Evolutionary conservation across 1,140 invertebrate genomes (phyloP).

Genomic region (Eupristina koningsbergeri): DNA sequence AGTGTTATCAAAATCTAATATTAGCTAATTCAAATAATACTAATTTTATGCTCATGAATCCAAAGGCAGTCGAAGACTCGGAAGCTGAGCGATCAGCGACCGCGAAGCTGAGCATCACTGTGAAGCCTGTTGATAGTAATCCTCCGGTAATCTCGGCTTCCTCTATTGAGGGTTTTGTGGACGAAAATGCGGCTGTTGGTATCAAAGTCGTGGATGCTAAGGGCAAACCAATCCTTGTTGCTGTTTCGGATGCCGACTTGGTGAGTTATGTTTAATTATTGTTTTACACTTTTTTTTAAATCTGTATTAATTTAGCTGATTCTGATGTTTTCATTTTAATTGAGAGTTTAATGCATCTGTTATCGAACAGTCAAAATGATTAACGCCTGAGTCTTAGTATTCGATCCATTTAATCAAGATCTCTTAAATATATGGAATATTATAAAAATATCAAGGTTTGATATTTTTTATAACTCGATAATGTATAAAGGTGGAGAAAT

Average conservation of each 20-base stretch:
- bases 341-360: no score
- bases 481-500: no score
- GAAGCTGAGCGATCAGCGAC: conserved; percentile 84
- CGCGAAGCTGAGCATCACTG: conserved; percentile 85
- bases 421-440: no score
- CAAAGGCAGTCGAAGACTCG: conserved; percentile 85
- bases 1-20: neutral
- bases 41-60: neutral
- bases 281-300: neutral
- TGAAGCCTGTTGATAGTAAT: conserved; percentile 88
- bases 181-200: conserved; percentile 89
- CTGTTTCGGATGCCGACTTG: conserved; percentile 87
- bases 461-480: no score
- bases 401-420: no score
- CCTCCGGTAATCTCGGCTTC: conserved; percentile 85
- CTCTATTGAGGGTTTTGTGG: conserved; percentile 83
- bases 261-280: conserved; percentile 71
- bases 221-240: conserved; percentile 80
- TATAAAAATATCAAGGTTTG: no score
- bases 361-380: no score
- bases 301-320: neutral
- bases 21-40: no score
- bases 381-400: no score
- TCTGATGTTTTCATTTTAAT: no score
- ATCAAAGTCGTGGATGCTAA: conserved; percentile 83